phyloP scores from a whole-genome alignment of 2,113 vertebrate genomes.

The Cebus imitator region DNA sequence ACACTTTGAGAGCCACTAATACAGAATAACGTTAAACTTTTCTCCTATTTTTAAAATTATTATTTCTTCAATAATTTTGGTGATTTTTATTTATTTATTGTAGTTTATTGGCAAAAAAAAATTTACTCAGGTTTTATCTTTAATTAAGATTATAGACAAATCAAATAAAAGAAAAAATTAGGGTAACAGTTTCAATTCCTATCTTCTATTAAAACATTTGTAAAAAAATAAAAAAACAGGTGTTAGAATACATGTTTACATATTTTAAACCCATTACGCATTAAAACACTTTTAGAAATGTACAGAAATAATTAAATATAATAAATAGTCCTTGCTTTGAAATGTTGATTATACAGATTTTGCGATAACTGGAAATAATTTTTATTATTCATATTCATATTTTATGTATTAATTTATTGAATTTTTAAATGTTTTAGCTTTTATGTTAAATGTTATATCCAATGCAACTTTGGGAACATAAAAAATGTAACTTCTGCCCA shows the following conservation, averaged over 20 bases:
- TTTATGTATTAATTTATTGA: background rate
- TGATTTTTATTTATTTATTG: background rate
- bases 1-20: background rate
- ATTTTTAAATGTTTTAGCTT: background rate
- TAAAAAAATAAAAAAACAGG: background rate
- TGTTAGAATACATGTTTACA: background rate
- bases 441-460: background rate
- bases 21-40: background rate
- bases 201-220: background rate
- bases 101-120: slow-evolving; percentile 5
- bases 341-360: background rate
- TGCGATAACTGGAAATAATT: background rate
- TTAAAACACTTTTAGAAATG: slow-evolving; percentile 16
- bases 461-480: background rate
- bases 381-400: background rate
- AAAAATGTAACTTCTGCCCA: background rate
- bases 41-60: background rate
- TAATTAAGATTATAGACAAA: background rate
- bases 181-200: background rate
- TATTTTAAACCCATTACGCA: background rate
- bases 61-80: background rate
- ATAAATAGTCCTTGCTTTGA: background rate
- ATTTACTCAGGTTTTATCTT: background rate
- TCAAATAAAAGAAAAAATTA: background rate
- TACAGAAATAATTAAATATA: background rate